phyloP scores from a whole-genome alignment of 2,888 invertebrate genomes.

The Polyommatus iphigenia region DNA sequence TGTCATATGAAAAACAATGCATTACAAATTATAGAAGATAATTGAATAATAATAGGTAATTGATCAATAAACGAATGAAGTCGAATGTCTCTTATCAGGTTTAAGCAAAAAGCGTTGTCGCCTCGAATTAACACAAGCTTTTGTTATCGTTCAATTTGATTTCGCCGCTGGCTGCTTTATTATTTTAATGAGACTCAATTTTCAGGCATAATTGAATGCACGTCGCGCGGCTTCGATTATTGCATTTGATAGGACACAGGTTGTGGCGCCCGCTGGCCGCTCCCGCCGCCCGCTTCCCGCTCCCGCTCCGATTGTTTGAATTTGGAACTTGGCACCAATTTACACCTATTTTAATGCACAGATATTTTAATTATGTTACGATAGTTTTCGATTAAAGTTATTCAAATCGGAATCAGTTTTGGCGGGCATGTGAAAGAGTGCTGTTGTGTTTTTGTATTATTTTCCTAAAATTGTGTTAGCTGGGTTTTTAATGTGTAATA shows the following conservation, averaged over 20 bases:
- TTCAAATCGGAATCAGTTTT: no score
- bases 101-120: slow-evolving; percentile 56
- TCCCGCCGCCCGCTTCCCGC: background rate
- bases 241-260: slow-evolving; percentile 59
- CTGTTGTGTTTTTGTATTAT: no score
- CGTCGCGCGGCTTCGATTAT: slow-evolving; percentile 68
- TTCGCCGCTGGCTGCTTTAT: slow-evolving; percentile 75
- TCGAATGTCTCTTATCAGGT: slow-evolving; percentile 47
- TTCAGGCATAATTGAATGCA: slow-evolving; percentile 76
- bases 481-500: no score
- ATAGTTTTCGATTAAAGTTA: slow-evolving; percentile 1
- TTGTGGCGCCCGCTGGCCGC: slow-evolving; percentile 39
- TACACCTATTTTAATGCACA: slow-evolving; percentile 21
- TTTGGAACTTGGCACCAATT: slow-evolving; percentile 25
- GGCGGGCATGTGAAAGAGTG: no score
- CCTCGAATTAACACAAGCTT: slow-evolving; percentile 70
- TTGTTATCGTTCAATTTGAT: slow-evolving; percentile 80
- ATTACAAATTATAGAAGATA: background rate
- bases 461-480: no score
- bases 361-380: background rate
- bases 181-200: slow-evolving; percentile 80
- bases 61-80: slow-evolving; percentile 35
- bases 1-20: background rate
- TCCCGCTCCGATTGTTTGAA: slow-evolving; percentile 28
- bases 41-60: slow-evolving; percentile 24